Conservation (phyloP, 2,797 vertebrate genomes). For the Sciaenops ocellatus region DNA sequence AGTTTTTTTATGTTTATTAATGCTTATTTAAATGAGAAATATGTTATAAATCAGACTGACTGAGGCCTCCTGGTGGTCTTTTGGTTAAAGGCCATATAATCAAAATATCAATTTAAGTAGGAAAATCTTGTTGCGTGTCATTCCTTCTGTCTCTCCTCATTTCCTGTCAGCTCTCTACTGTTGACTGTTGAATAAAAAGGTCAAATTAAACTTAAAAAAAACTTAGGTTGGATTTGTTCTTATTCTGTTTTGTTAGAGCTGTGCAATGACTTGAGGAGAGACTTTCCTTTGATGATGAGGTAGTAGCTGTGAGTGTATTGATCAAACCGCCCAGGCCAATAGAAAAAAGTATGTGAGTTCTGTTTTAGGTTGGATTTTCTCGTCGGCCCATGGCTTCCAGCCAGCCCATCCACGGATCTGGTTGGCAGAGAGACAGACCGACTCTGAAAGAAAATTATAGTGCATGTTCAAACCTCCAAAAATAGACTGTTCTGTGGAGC, state of each 20-base stretch:
- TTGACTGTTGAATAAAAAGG: neutral
- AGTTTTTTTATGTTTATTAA: neutral
- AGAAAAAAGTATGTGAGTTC: neutral
- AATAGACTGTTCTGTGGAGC: conserved; percentile 29
- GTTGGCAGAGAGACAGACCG: conserved; percentile 20
- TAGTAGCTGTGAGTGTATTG: neutral
- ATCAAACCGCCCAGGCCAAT: conserved; percentile 1
- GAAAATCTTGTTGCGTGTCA: neutral
- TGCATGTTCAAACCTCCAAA: conserved; percentile 22
- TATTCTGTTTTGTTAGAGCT: neutral
- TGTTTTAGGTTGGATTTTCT: conserved; percentile 16
- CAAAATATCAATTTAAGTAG: neutral
- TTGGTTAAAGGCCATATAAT: neutral
- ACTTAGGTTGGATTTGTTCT: no score
- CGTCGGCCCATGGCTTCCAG: conserved; percentile 1
- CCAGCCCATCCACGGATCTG: conserved; percentile 32
- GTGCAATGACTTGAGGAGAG: neutral
- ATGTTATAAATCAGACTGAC: neutral
- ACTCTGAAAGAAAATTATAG: conserved; percentile 50
- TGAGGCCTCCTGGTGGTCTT: neutral
- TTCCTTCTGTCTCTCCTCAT: neutral
- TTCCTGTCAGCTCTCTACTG: neutral
- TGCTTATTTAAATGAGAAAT: neutral
- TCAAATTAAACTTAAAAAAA: neutral
- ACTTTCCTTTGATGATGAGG: conserved; percentile 10